Conservation (phyloP, 2,888 invertebrate species). For the Agrochola circellaris region DNA sequence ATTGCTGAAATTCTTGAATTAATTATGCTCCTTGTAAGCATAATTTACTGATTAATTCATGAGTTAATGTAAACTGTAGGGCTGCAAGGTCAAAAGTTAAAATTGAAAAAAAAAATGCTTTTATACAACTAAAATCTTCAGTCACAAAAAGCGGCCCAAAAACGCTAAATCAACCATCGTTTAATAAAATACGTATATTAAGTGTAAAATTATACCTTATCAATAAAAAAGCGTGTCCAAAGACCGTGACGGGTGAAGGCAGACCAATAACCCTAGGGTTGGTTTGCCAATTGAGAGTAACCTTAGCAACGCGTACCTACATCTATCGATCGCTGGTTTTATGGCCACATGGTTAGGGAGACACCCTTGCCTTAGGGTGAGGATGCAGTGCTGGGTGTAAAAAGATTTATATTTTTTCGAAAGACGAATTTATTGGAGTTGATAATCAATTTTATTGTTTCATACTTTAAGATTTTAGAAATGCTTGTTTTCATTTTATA, state of each 20-base stretch:
- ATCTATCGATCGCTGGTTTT: conserved; percentile 70
- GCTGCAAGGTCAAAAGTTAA: too few relatives aligned
- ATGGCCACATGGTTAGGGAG: conserved; percentile 62
- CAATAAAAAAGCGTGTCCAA: conserved; percentile 43
- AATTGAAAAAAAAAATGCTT: too few relatives aligned
- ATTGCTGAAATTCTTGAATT: conserved; percentile 12
- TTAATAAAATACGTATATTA: conserved; percentile 11
- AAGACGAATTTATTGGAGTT: background rate
- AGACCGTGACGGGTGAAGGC: conserved; percentile 51
- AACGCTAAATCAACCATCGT: background rate
- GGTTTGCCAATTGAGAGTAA: conserved; percentile 59
- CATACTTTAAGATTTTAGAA: background rate
- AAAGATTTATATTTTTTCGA: conserved; percentile 3
- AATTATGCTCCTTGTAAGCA: background rate
- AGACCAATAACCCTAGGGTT: conserved; percentile 41
- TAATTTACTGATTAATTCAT: background rate
- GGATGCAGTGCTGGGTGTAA: conserved; percentile 9
- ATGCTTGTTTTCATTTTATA: background rate
- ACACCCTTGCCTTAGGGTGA: conserved; percentile 63
- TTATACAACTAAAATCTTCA: too few relatives aligned
- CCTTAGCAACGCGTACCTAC: conserved; percentile 69
- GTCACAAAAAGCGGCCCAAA: background rate
- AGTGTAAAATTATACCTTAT: conserved; percentile 31
- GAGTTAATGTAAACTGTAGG: background rate
- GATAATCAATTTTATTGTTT: conserved; percentile 4